Conservation (phyloP, 2,113 vertebrate genomes). For the Todiramphus chloris region DNA sequence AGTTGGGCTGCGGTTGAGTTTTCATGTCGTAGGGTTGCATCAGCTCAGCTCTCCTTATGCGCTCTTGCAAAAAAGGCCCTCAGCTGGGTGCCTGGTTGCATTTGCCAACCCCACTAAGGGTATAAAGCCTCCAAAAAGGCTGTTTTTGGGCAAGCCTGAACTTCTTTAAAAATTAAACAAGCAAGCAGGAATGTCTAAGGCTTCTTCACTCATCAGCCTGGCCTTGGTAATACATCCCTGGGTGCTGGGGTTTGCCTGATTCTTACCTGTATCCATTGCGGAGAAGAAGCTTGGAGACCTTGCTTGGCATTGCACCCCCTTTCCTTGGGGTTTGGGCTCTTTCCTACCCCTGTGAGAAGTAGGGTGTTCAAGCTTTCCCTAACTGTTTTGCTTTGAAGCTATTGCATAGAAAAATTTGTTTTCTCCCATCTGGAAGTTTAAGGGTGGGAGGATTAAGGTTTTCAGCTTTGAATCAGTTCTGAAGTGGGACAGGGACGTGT, state of each 20-base stretch:
- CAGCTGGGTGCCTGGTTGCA: not conserved
- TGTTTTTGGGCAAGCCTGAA: not conserved
- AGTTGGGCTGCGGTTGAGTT: not conserved
- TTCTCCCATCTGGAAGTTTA: not conserved
- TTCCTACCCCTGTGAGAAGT: not conserved
- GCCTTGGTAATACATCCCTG: not conserved
- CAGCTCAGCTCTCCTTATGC: rapidly evolving
- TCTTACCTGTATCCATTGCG: not conserved
- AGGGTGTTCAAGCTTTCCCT: not conserved
- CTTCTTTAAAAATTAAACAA: not conserved
- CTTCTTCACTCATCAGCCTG: not conserved
- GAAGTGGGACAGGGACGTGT: not conserved
- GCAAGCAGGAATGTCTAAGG: not conserved
- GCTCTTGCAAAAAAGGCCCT: not conserved
- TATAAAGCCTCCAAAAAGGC: not conserved
- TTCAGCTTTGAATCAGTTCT: not conserved
- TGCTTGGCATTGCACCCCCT: rapidly evolving
- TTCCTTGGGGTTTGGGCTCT: not conserved
- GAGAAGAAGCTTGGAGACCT: not conserved
- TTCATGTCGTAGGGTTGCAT: not conserved
- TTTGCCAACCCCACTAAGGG: not conserved
- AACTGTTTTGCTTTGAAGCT: not conserved
- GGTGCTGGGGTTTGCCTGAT: not conserved
- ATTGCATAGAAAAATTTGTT: not conserved
- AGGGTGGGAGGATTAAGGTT: not conserved